Conservation (phyloP, 2,888 invertebrate species). For the Tridacna crocea region DNA sequence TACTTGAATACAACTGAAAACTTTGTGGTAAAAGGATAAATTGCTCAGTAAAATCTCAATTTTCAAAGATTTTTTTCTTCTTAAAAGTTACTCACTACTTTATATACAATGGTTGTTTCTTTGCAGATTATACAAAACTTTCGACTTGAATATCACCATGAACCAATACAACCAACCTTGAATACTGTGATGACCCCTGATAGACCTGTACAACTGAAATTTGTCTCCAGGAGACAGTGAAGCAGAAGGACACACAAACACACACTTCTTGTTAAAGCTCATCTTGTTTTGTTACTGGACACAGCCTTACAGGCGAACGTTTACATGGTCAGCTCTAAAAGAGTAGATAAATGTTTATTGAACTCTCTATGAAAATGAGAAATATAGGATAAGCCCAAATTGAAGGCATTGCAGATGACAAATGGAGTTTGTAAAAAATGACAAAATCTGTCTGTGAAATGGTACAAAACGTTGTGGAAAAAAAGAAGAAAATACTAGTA, state of each 20-base stretch:
- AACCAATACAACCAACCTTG: slow-evolving; percentile 84
- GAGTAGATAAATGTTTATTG: neutral
- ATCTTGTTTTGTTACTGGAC: too few species aligned
- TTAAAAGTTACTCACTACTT: too few species aligned
- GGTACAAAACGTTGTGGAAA: neutral
- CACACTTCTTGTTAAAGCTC: neutral
- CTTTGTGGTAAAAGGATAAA: too few species aligned
- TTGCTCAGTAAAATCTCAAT: too few species aligned
- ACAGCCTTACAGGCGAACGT: neutral
- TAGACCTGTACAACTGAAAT: slow-evolving; percentile 82
- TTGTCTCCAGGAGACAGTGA: slow-evolving; percentile 69
- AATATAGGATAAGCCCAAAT: neutral
- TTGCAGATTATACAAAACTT: slow-evolving; percentile 84
- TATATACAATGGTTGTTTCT: neutral
- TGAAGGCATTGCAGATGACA: neutral
- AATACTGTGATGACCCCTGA: slow-evolving; percentile 86
- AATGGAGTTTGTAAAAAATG: neutral
- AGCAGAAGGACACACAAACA: slow-evolving; percentile 1
- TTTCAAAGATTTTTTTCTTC: too few species aligned
- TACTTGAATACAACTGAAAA: too few species aligned
- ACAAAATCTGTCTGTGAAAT: too few species aligned
- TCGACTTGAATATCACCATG: slow-evolving; percentile 82
- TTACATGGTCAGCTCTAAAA: too few species aligned
- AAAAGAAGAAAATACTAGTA: too few species aligned
- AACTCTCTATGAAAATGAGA: neutral